phyloP scores from a whole-genome alignment of 2,888 invertebrate genomes.

The Ashinkailepas kermadecensis region DNA sequence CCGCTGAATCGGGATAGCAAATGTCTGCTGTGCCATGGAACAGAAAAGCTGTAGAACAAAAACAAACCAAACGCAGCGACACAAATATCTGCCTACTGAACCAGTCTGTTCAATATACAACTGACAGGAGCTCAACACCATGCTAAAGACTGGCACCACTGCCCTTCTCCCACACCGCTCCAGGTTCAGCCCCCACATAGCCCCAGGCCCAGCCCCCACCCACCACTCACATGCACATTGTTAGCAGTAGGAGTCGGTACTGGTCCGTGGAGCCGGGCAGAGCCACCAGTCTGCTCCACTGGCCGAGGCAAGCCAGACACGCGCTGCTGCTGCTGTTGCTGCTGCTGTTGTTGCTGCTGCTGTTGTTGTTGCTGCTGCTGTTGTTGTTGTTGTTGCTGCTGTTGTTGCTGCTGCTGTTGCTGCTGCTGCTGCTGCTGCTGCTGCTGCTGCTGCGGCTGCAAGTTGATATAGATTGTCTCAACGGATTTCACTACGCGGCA shows the following conservation, averaged over 20 bases:
- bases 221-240: not conserved
- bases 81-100: too few relatives aligned
- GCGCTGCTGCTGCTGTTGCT: not conserved
- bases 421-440: conserved; percentile 19
- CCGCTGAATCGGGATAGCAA: too few relatives aligned
- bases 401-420: conserved; percentile 23
- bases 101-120: too few relatives aligned
- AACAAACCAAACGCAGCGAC: too few relatives aligned
- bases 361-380: too few relatives aligned
- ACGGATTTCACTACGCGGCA: too few relatives aligned
- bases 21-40: too few relatives aligned
- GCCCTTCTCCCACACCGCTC: too few relatives aligned
- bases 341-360: conserved; percentile 42
- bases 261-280: not conserved
- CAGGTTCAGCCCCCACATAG: not conserved
- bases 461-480: not conserved
- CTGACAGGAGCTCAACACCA: too few relatives aligned
- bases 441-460: conserved; percentile 21
- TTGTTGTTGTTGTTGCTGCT: conserved; percentile 1
- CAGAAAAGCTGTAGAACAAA: too few relatives aligned
- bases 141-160: too few relatives aligned
- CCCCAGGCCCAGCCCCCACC: not conserved
- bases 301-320: not conserved
- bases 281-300: not conserved
- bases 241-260: not conserved